phyloP scores from a whole-genome alignment of 2,797 vertebrate species.

The Botia almorhae region DNA sequence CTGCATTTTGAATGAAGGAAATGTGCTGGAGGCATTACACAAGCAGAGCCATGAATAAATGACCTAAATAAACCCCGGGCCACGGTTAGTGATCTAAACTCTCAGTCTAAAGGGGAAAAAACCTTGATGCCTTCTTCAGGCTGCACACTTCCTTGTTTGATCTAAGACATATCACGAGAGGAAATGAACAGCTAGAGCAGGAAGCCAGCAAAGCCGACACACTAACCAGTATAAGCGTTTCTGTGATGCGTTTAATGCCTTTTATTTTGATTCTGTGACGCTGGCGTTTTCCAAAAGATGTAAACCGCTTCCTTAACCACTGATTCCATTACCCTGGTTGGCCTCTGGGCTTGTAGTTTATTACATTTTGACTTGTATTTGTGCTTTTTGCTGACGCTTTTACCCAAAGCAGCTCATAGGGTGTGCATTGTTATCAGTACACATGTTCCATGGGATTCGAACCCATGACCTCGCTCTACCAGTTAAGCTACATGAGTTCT shows the following conservation, averaged over 20 bases:
- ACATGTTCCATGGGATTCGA: neutral
- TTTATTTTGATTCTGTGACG: no score
- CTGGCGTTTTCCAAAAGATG: conserved; percentile 33
- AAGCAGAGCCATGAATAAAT: conserved; percentile 8
- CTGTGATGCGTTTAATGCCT: conserved; percentile 56
- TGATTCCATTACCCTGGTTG: conserved; percentile 42
- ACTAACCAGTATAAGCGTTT: conserved; percentile 64
- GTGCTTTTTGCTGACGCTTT: neutral
- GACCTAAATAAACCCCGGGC: conserved; percentile 25
- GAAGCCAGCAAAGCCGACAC: conserved; percentile 68
- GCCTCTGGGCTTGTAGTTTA: no score
- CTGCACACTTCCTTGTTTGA: conserved; percentile 66
- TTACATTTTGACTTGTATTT: neutral
- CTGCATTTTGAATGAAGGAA: conserved; percentile 26
- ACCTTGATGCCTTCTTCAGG: conserved; percentile 20
- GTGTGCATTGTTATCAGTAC: neutral
- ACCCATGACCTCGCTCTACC: no score
- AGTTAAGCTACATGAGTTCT: no score
- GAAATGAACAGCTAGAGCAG: conserved; percentile 71
- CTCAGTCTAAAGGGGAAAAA: neutral
- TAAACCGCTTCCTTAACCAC: neutral
- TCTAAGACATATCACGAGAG: conserved; percentile 56
- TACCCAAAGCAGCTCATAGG: neutral
- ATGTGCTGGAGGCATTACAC: neutral
- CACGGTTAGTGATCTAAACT: conserved; percentile 49